Evolutionary conservation across 2,888 invertebrate genomes (phyloP).

Genomic region (Taphrorychus bicolor): DNA sequence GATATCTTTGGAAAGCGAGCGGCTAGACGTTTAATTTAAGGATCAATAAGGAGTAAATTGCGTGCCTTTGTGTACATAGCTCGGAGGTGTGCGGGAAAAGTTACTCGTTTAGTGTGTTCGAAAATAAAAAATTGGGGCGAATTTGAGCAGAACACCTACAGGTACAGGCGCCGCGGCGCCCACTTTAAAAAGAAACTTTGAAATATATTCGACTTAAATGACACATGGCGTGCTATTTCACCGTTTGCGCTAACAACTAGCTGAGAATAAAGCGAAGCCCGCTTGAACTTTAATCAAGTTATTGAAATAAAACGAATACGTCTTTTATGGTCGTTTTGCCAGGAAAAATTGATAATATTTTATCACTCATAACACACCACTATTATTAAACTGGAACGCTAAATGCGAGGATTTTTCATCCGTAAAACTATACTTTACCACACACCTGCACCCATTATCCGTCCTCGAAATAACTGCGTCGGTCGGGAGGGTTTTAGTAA

Average conservation of each 20-base stretch:
- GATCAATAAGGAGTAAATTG: not conserved
- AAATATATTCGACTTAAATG: constrained; percentile 26
- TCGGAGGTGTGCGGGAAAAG: not conserved
- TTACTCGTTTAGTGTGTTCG: not conserved
- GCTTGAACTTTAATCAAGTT: constrained; percentile 18
- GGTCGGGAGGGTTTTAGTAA: too few relatives aligned
- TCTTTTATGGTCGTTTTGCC: not conserved
- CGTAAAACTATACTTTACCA: not conserved
- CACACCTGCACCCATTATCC: too few relatives aligned
- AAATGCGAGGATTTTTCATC: not conserved
- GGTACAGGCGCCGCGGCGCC: not conserved
- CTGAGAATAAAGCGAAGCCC: constrained; percentile 3
- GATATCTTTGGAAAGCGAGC: not conserved
- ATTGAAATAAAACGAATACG: constrained; percentile 6
- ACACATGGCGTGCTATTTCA: constrained; percentile 25
- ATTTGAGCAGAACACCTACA: constrained; percentile 14
- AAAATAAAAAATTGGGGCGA: not conserved
- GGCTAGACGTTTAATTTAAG: not conserved
- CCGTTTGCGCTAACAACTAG: constrained; percentile 20
- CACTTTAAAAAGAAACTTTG: constrained; percentile 15
- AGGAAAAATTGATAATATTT: not conserved
- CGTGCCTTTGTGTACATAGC: not conserved
- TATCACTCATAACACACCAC: not conserved
- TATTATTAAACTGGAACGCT: not conserved
- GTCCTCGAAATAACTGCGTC: too few relatives aligned